phyloP scores from a whole-genome alignment of 1,140 invertebrate genomes.

The Drosophila nigrodunni region DNA sequence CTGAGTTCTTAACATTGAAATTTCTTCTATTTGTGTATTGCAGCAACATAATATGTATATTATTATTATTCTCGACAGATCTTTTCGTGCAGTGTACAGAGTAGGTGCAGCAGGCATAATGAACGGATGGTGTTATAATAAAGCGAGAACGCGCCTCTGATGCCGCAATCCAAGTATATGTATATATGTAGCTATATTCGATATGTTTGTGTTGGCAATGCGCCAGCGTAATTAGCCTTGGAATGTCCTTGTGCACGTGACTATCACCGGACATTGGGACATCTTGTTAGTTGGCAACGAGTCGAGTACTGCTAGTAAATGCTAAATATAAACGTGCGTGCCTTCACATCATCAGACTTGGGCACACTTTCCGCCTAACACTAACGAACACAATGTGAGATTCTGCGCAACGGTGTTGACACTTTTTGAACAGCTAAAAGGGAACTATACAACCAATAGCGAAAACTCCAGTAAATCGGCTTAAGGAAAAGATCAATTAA shows the following conservation, averaged over 20 bases:
- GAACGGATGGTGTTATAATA: slow-evolving; percentile 72
- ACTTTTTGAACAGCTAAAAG: too few species aligned
- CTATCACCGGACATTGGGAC: slow-evolving; percentile 51
- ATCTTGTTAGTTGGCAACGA: slow-evolving; percentile 8
- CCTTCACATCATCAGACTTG: slow-evolving; percentile 74
- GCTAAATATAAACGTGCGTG: slow-evolving; percentile 81
- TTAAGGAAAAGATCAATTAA: too few species aligned
- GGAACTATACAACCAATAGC: too few species aligned
- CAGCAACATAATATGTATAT: too few species aligned
- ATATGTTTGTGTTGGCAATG: slow-evolving; percentile 9
- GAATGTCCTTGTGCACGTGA: slow-evolving; percentile 83
- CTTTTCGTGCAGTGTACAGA: background rate
- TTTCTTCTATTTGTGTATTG: too few species aligned
- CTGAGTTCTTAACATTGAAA: too few species aligned
- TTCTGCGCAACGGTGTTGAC: too few species aligned
- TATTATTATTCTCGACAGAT: too few species aligned
- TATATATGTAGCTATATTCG: slow-evolving; percentile 27
- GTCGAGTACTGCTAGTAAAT: slow-evolving; percentile 28
- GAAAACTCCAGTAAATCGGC: too few species aligned
- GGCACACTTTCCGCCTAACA: slow-evolving; percentile 53
- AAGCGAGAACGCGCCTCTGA: slow-evolving; percentile 38
- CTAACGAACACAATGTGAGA: slow-evolving; percentile 56
- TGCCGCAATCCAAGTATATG: background rate
- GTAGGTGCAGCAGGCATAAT: slow-evolving; percentile 62
- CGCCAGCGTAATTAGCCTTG: slow-evolving; percentile 82